phyloP scores from a whole-genome alignment of 2,797 vertebrate species.

The Melanotaenia parkinsoni region DNA sequence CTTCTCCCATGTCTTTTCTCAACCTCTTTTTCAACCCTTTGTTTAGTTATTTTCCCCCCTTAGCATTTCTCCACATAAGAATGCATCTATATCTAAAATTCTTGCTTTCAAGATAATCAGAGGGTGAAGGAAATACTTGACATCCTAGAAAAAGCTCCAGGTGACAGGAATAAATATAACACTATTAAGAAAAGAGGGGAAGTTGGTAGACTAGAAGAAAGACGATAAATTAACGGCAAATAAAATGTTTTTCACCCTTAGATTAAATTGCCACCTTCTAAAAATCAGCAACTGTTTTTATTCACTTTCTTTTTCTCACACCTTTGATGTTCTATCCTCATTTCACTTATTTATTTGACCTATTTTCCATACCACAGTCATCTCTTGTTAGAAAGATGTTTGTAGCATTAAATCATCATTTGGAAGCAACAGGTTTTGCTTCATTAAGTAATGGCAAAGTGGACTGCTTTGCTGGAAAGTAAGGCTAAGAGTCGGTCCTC shows the following conservation, averaged over 20 bases:
- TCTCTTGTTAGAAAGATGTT: conserved; percentile 53
- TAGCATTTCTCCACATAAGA: conserved; percentile 50
- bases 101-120: conserved; percentile 39
- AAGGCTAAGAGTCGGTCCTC: conserved; percentile 59
- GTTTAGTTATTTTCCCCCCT: neutral
- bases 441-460: conserved; percentile 70
- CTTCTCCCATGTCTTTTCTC: conserved; percentile 24
- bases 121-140: conserved; percentile 58
- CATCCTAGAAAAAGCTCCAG: conserved; percentile 30
- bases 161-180: conserved; percentile 55
- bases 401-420: conserved; percentile 68
- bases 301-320: neutral
- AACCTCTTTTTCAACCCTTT: conserved; percentile 13
- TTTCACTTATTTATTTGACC: conserved; percentile 13
- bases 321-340: conserved; percentile 14
- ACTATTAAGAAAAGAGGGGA: conserved; percentile 38
- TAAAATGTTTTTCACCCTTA: conserved; percentile 2
- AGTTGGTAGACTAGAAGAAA: conserved; percentile 33
- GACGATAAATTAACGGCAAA: conserved; percentile 42
- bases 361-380: conserved; percentile 31
- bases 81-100: conserved; percentile 45
- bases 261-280: conserved; percentile 1
- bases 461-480: conserved; percentile 49
- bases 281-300: conserved; percentile 14
- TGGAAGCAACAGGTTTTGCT: conserved; percentile 67